Evolutionary conservation across 2,113 vertebrate species (phyloP).

Genomic region (Tenebrosternarchus preto): DNA sequence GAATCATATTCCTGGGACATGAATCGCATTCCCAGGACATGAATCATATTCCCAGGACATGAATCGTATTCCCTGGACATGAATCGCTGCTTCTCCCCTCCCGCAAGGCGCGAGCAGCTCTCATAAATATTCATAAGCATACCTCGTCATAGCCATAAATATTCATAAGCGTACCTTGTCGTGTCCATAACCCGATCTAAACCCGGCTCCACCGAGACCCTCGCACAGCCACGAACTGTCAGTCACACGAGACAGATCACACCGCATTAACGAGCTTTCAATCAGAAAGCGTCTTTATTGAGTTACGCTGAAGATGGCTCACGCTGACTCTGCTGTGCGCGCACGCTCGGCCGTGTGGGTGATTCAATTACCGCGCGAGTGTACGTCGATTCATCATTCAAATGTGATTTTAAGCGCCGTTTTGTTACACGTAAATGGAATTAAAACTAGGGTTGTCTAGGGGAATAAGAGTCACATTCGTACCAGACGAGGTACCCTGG

Average conservation of each 20-base stretch:
- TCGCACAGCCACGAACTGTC: conserved; percentile 23
- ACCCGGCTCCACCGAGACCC: conserved; percentile 15
- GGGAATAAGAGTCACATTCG: conserved; percentile 49
- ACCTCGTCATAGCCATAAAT: conserved; percentile 32
- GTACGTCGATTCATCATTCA: conserved; percentile 48
- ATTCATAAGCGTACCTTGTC: conserved; percentile 37
- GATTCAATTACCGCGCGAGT: conserved; percentile 50
- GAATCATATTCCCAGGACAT: no score
- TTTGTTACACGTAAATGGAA: conserved; percentile 54
- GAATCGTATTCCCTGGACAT: no score
- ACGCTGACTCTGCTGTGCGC: conserved; percentile 2
- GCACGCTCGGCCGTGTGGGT: conserved; percentile 1
- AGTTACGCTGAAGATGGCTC: conserved; percentile 48
- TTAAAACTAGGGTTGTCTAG: conserved; percentile 47
- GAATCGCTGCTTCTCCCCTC: neutral
- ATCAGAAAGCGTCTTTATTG: conserved; percentile 55
- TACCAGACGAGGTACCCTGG: conserved; percentile 29
- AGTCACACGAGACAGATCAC: conserved; percentile 42
- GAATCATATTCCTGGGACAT: no score
- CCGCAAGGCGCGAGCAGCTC: neutral
- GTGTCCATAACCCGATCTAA: conserved; percentile 35
- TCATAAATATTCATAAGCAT: conserved; percentile 48
- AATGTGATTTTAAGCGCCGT: conserved; percentile 49
- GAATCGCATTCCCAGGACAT: no score
- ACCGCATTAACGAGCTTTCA: conserved; percentile 52